Base-by-base conservation (phyloP, 2,797 vertebrate species). In the Yasuhikotakia modesta region DNA sequence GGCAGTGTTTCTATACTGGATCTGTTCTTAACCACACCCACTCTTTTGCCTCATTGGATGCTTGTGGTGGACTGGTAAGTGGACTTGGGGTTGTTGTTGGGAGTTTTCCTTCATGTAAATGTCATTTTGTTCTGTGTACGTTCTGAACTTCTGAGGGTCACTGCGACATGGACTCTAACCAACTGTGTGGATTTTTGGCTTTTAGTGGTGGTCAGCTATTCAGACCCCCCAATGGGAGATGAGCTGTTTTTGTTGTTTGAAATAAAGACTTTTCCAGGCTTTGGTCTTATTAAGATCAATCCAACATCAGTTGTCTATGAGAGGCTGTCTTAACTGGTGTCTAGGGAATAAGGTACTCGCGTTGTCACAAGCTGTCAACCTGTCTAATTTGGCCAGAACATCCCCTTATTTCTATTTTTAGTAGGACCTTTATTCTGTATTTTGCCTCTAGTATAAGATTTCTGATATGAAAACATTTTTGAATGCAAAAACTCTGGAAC, bases 61-160 rank as follows among this genome's bases (percentile, higher is more conserved):
- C 93, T 83, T 98, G 96, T 78, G 92, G 92, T 39, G 97, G 97
- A 89, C 94, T 98, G 96, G 96, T 96, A 93, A 93, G 85, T 85
- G 55, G 11, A 13, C 52, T 35, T 77, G 16, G 27, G 39, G 39
- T 43, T 43, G 10, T 43, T 73, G 4, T 22, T 74, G 32, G 19
- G 63, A n/a, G 2, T 2, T 46, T 32, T 57, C n/a, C 11, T 58
- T 52, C 30, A 52, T 52, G 46, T 19, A 43, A 55, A 19, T 46
- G 70, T 27, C 3, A 32, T 70, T 27, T 58, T 53, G 12, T n/a
- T 69, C 17, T 0, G 0, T 70, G 12, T 30, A 24, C 30, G 27
- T 52, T 30, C 52, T 27, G 0, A 14, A 39, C 64, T 43, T 27
- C n/a, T 63, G 3, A 27, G 17, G 60, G 16, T 57, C 32, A 32